Evolutionary conservation across 1,140 invertebrate genomes (phyloP), one percentile per base, ranked within the genome.

Genomic region (Drosophila pseudoananassae): DNA sequence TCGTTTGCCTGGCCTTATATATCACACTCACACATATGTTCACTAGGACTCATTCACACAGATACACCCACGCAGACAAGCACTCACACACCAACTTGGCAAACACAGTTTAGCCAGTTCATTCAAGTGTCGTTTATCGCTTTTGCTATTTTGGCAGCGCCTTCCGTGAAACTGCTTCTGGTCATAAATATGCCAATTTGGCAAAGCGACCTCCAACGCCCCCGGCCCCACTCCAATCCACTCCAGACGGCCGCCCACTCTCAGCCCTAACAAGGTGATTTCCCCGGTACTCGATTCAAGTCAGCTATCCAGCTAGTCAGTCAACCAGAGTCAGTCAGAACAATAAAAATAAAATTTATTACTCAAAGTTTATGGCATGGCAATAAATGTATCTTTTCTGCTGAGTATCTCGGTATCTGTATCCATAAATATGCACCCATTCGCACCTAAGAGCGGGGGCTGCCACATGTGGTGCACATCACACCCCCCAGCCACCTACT

Each of bases 261-360:
- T 40, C 46, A 33, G 54, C 40, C 31, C 23, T 40, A 43, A 14
- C 38, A 75, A 75, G 72, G 72, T 75, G 53, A 45, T 51, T 12
- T 33, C 38, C 14, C 33, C 17, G 55, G 40, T 45, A 38, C 33
- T 58, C 47, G 36, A 58, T 36, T 54, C 43, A 54, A 47, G 38
- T 50, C 69, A 53, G 8, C 20, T 43, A 49, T 45, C 10, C 54
- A 70, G 71, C 54, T 55, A 71, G 76, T 63, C 64, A 75, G 76
- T 79, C 65, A 75, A 69, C 53, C 59, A 58, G 50, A 76, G 76
- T 76, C 73, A 76, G 72, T 65, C 66, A 70, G 73, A 78, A 85
- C 82, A 87, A 88, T 85, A 85, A 85, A 85, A 85, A 75, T 87
- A 71, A 85, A 85, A 85, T 85, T 82, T 85, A 85, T 85, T 87